Conservation (phyloP, 2,888 invertebrate species). For the Heteromyza rotundicornis region DNA sequence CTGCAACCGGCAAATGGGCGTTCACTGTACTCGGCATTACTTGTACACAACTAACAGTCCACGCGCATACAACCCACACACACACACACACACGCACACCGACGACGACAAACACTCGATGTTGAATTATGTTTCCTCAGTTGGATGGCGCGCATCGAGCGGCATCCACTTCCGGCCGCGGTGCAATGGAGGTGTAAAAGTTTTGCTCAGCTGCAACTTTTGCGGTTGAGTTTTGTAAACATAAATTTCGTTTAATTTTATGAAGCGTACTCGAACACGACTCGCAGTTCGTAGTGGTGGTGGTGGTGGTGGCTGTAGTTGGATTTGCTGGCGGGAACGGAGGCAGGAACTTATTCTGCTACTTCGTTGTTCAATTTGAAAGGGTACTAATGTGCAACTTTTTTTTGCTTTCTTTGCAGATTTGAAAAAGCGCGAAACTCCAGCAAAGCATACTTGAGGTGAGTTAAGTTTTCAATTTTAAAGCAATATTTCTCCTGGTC, state of each 20-base stretch:
- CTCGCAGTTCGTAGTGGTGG: slow-evolving; percentile 28
- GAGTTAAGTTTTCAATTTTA: not conserved
- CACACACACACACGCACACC: not conserved
- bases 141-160: slow-evolving; percentile 4
- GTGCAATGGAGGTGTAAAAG: not conserved
- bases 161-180: not conserved
- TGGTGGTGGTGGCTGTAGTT: no score
- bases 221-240: slow-evolving; percentile 26
- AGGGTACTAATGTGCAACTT: not conserved
- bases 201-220: slow-evolving; percentile 11
- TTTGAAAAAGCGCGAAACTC: no score
- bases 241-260: slow-evolving; percentile 54
- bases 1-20: slow-evolving; percentile 8
- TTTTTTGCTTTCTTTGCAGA: not conserved
- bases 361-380: slow-evolving; percentile 5
- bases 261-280: slow-evolving; percentile 44
- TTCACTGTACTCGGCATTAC: slow-evolving; percentile 8
- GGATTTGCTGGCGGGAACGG: no score
- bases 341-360: slow-evolving; percentile 14
- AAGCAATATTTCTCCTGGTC: no score
- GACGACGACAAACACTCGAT: no score
- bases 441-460: not conserved
- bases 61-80: slow-evolving; percentile 14
- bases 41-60: slow-evolving; percentile 15
- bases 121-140: slow-evolving; percentile 26